Percentiles rank a stretch among this genome's conserved stretches.
phyloP scores from a whole-genome alignment of 2,888 invertebrate genomes.

The Artemia sinica region DNA sequence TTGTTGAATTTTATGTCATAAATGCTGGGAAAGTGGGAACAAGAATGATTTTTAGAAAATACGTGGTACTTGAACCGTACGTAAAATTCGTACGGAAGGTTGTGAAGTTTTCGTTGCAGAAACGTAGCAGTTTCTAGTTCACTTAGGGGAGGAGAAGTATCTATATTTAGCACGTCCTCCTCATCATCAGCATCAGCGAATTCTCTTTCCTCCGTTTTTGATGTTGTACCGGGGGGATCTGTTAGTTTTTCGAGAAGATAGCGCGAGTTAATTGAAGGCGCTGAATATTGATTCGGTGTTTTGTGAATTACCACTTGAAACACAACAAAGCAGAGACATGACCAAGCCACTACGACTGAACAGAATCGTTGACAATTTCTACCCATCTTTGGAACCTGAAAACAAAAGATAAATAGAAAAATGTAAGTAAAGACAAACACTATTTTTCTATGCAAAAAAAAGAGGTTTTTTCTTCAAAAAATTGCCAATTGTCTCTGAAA shows the following conservation, averaged over 20 bases:
- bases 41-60: constrained; percentile 46
- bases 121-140: constrained; percentile 31
- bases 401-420: too few relatives aligned
- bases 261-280: constrained; percentile 34
- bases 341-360: constrained; percentile 27
- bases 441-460: too few relatives aligned
- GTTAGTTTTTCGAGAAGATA: constrained; percentile 37
- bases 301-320: constrained; percentile 28
- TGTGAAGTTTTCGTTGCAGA: constrained; percentile 57
- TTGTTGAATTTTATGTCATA: constrained; percentile 84
- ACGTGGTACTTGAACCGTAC: constrained; percentile 55
- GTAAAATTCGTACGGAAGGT: constrained; percentile 70
- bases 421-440: too few relatives aligned
- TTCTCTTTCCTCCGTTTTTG: constrained; percentile 27
- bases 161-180: constrained; percentile 28
- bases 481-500: too few relatives aligned
- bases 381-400: neutral
- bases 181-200: constrained; percentile 16
- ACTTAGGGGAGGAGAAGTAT: neutral
- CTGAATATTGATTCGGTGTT: constrained; percentile 31
- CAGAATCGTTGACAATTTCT: neutral
- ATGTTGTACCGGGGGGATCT: constrained; percentile 25
- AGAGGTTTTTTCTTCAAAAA: too few relatives aligned
- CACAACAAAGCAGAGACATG: constrained; percentile 23
- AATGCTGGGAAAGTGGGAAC: constrained; percentile 68